Evolutionary conservation across 2,113 vertebrate species (phyloP), one percentile per base, ranked within the genome.

Genomic region (Tricholaema leucomelas): DNA sequence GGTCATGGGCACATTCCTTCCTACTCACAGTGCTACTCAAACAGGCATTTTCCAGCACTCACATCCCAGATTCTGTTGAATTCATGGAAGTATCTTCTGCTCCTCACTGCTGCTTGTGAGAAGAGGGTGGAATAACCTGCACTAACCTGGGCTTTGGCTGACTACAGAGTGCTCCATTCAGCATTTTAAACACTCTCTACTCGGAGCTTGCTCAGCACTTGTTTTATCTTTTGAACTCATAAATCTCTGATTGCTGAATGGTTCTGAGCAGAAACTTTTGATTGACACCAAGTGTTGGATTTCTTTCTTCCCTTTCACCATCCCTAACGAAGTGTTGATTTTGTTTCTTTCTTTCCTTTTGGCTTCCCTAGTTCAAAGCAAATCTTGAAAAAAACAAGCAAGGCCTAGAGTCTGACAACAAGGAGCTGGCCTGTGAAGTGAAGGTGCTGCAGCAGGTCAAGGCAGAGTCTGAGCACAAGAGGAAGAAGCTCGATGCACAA

Each of bases 351-450:
- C 30, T 58, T 19, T 19, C 30, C 36, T 84, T 55, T 79, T 73
- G 12, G 59, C 31, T 58, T 28, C 52, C 80, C 58, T 64, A 99
- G 99, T 98, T 99, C 96, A 99, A 99, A 88, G 95, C 98, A 40
- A 99, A 99, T 72, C 97, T 99, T 92, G 99, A 99, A 77, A 99
- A 99, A 97, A 99, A 98, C 97, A 99, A 99, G 95, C 99, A 99
- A 95, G 97, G 98, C 59, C 97, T 99, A 19, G 99, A 99, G 97
- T 98, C 97, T 0, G 99, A 99, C 93, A 99, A 99, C 97, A 99
- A 99, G 96, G 99, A 99, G 96, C 80, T 99, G 95, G 97, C 97
- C 4, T 98, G 93, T 20, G 99, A 99, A 83, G 99, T 99, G 95
- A 99, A 99, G 96, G 97, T 96, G 15, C 97, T 99, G 86, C 99